Percentiles rank a stretch among this genome's conserved stretches.
phyloP scores from a whole-genome alignment of 2,888 invertebrate species.

The Octonoba sinensis region DNA sequence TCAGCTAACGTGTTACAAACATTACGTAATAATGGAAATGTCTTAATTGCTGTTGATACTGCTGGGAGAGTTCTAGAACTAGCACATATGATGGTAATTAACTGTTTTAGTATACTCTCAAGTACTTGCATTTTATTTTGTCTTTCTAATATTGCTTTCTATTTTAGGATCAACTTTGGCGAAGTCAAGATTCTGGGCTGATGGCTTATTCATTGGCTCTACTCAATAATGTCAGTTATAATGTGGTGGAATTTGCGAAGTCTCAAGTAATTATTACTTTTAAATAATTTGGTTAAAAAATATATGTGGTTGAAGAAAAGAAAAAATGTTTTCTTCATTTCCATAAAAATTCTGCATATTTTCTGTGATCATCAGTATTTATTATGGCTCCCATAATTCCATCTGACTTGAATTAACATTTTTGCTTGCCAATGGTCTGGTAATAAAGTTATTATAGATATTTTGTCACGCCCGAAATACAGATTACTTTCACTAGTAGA shows the following conservation, averaged over 20 bases:
- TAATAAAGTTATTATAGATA: too few species aligned
- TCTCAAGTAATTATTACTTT: conserved; percentile 77
- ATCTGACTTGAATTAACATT: too few species aligned
- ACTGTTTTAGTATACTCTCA: not conserved
- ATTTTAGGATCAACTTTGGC: conserved; percentile 84
- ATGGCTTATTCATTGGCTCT: conserved; percentile 93
- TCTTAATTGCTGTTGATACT: conserved; percentile 94
- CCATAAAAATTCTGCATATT: too few species aligned
- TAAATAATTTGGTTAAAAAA: too few species aligned
- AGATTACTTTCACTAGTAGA: too few species aligned
- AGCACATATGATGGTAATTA: conserved; percentile 85
- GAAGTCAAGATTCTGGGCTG: conserved; percentile 94
- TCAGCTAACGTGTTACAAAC: conserved; percentile 93
- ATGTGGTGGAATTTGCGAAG: conserved; percentile 98
- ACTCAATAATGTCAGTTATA: conserved; percentile 96
- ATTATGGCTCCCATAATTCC: too few species aligned
- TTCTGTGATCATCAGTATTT: too few species aligned
- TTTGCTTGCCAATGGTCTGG: too few species aligned
- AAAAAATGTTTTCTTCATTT: too few species aligned
- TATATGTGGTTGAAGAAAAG: too few species aligned
- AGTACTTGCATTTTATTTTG: not conserved
- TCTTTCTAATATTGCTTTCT: not conserved
- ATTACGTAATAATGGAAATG: conserved; percentile 93
- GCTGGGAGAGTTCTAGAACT: conserved; percentile 96
- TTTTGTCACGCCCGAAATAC: too few species aligned